Conservation (phyloP, 2,888 invertebrate species). For the Elegia similella region DNA sequence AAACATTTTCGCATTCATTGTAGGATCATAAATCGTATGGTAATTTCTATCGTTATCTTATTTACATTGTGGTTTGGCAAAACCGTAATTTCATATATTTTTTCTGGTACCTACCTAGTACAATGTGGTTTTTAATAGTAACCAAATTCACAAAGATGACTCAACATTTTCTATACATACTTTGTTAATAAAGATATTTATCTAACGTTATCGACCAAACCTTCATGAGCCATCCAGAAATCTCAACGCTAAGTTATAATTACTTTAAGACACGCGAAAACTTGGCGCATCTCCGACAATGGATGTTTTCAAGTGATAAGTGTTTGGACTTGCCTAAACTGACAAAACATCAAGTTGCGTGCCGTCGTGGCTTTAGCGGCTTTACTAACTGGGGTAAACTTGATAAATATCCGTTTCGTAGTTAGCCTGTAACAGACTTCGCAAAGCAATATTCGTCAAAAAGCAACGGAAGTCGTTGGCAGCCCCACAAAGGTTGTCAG, state of each 20-base stretch:
- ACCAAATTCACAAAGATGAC: no score
- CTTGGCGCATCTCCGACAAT: conserved; percentile 31
- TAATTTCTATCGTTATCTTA: not conserved
- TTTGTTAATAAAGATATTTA: no score
- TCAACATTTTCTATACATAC: no score
- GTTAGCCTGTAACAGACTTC: conserved; percentile 24
- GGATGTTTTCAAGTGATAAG: conserved; percentile 35
- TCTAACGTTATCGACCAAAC: no score
- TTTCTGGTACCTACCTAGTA: no score
- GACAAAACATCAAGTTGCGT: conserved; percentile 42
- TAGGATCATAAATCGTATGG: not conserved
- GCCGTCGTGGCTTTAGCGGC: conserved; percentile 38
- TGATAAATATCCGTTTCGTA: conserved; percentile 30
- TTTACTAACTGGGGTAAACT: conserved; percentile 34
- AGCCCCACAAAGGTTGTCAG: conserved; percentile 45
- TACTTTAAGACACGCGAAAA: conserved; percentile 20
- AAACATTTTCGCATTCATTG: not conserved
- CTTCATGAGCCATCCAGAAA: not conserved
- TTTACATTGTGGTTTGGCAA: not conserved
- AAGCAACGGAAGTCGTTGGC: conserved; percentile 42
- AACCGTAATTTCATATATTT: no score
- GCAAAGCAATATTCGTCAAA: conserved; percentile 36
- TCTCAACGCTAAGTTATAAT: not conserved
- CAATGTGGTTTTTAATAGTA: no score
- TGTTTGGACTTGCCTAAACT: conserved; percentile 37